Percentiles rank a stretch among this genome's conserved stretches.
Conservation (phyloP, 2,113 vertebrate species). For the Phyllostomus discolor region DNA sequence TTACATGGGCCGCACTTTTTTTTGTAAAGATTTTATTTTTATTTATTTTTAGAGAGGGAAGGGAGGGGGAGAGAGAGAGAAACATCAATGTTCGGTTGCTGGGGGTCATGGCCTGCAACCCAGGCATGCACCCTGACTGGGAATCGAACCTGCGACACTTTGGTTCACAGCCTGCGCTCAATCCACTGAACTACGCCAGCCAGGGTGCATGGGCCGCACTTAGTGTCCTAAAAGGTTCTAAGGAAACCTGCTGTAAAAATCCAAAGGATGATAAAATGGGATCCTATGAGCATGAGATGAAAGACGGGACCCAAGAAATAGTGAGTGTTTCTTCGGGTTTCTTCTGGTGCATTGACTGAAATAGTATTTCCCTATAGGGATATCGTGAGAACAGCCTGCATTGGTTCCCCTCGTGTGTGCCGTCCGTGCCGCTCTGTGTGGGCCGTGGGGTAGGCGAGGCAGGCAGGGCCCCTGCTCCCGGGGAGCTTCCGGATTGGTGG, state of each 20-base stretch:
- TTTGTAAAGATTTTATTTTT: too few relatives aligned
- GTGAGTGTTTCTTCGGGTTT: neutral
- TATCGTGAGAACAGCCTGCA: neutral
- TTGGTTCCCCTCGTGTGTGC: rapidly evolving
- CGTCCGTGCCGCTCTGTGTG: rapidly evolving
- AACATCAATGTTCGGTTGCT: too few relatives aligned
- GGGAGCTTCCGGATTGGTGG: neutral
- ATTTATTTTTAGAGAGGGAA: too few relatives aligned
- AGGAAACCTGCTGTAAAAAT: neutral
- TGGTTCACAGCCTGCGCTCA: too few relatives aligned
- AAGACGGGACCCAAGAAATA: neutral
- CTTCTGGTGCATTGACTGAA: neutral
- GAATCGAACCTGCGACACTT: too few relatives aligned
- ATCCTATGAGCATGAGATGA: neutral
- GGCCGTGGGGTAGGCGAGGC: neutral
- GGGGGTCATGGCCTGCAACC: too few relatives aligned
- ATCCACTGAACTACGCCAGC: too few relatives aligned
- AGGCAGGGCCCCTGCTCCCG: neutral
- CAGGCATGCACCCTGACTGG: too few relatives aligned
- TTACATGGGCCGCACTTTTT: neutral
- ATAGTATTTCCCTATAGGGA: neutral
- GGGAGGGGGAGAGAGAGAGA: too few relatives aligned
- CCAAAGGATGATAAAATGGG: neutral
- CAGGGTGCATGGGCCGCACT: neutral
- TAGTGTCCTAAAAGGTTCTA: neutral